Conservation (phyloP, 2,888 invertebrate species). For the Drosophila cognata region DNA sequence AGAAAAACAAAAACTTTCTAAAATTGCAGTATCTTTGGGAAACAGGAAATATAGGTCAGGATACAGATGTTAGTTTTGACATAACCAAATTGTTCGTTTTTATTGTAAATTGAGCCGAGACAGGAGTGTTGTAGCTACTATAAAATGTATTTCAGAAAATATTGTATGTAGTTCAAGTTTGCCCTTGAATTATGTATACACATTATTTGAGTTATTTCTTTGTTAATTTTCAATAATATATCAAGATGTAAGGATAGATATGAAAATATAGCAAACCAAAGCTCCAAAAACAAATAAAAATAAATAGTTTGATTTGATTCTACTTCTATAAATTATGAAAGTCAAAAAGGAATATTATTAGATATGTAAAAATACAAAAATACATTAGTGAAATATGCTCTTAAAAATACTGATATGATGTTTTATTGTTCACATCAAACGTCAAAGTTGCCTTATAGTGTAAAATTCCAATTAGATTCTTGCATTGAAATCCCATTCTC, state of each 20-base stretch:
- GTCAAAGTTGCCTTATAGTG: background rate
- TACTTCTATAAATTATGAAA: background rate
- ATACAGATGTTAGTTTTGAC: background rate
- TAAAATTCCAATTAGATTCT: background rate
- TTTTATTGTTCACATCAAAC: background rate
- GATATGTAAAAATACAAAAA: background rate
- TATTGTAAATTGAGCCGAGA: background rate
- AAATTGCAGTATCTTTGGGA: slow-evolving; percentile 12
- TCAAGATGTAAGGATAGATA: background rate
- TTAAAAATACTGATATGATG: background rate
- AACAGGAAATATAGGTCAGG: slow-evolving; percentile 38
- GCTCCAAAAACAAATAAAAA: background rate
- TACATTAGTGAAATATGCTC: background rate
- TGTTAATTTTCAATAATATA: background rate
- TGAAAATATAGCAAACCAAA: background rate
- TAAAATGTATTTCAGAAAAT: background rate
- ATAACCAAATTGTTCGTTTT: background rate
- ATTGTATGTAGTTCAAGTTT: background rate
- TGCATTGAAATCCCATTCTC: background rate
- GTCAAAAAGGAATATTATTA: background rate
- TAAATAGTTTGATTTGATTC: background rate
- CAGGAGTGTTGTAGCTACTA: background rate
- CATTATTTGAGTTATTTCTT: background rate
- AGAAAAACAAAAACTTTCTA: slow-evolving; percentile 43
- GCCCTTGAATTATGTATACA: background rate